These are phyloP conservation scores for Acarapis woodi DNA, from an alignment of 1,140 invertebrate species.

Conservation along the genomic window DNA sequence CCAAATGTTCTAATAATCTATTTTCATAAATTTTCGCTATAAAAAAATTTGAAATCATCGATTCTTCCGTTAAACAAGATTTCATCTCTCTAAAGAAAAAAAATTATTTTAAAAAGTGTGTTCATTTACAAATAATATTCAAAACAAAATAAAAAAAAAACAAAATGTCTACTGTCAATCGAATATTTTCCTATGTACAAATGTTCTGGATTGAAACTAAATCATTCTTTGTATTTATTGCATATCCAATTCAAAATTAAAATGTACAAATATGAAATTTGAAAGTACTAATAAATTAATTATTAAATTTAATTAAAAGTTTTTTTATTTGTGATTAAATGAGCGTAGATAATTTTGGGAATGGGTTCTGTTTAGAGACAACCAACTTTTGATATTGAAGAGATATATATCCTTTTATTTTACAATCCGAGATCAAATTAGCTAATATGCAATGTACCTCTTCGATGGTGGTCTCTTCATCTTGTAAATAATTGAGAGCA, in stretches of 20 bases:
- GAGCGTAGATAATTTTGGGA: constrained; percentile 31
- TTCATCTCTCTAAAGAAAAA: neutral
- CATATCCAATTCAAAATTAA: too few relatives aligned
- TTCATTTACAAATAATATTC: neutral
- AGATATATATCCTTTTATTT: constrained; percentile 74
- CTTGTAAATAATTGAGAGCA: constrained; percentile 36
- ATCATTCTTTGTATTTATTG: too few relatives aligned
- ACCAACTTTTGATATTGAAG: constrained; percentile 88
- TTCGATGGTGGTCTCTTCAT: constrained; percentile 59
- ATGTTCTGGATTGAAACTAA: too few relatives aligned
- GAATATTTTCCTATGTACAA: too few relatives aligned
- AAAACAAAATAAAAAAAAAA: neutral
- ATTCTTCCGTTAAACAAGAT: neutral
- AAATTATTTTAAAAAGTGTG: neutral
- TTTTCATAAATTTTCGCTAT: too few relatives aligned
- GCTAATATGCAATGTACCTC: constrained; percentile 86
- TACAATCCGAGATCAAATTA: constrained; percentile 66
- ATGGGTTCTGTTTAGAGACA: constrained; percentile 84
- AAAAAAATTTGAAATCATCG: too few relatives aligned
- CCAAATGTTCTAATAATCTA: too few relatives aligned
- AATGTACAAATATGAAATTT: too few relatives aligned
- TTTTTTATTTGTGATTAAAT: neutral
- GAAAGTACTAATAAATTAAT: too few relatives aligned
- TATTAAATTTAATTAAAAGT: too few relatives aligned
- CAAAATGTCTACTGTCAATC: neutral